Evolutionary conservation across 2,797 vertebrate species (phyloP).

Genomic region (Lindbergichthys nudifrons): DNA sequence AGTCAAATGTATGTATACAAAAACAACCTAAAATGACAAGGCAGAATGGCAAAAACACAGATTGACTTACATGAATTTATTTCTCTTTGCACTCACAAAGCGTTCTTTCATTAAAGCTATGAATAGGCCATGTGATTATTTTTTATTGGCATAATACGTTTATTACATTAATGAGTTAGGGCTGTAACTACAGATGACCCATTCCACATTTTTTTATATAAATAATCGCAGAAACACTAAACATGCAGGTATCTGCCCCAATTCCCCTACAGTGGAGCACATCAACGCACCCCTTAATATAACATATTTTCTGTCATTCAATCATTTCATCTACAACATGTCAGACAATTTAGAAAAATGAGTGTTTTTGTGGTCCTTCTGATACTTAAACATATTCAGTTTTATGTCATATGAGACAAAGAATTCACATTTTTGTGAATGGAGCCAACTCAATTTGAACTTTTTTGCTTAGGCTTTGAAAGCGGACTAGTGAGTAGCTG

Average conservation of each 20-base stretch:
- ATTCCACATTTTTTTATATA: background rate
- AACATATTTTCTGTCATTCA: background rate
- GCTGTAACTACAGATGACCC: background rate
- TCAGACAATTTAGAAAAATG: background rate
- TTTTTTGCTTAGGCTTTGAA: background rate
- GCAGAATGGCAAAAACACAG: background rate
- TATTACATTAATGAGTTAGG: background rate
- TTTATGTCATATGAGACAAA: background rate
- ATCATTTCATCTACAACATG: background rate
- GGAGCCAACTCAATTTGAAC: background rate
- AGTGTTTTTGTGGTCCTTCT: background rate
- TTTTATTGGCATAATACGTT: background rate
- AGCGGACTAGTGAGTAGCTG: too few relatives aligned
- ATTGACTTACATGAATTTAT: background rate
- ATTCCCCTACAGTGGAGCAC: background rate
- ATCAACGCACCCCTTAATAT: background rate
- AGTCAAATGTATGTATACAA: background rate
- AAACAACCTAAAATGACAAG: background rate
- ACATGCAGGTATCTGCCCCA: too few relatives aligned
- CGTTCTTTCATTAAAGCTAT: slow-evolving; percentile 8
- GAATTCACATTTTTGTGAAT: background rate
- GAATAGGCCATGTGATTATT: background rate
- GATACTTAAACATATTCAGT: background rate
- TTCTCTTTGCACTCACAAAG: background rate
- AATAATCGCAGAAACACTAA: background rate